A percentile compares a stretch with the other conserved stretches of the same genome.
phyloP scores from a whole-genome alignment of 2,113 vertebrate genomes.

The Malurus alboscapulatus region DNA sequence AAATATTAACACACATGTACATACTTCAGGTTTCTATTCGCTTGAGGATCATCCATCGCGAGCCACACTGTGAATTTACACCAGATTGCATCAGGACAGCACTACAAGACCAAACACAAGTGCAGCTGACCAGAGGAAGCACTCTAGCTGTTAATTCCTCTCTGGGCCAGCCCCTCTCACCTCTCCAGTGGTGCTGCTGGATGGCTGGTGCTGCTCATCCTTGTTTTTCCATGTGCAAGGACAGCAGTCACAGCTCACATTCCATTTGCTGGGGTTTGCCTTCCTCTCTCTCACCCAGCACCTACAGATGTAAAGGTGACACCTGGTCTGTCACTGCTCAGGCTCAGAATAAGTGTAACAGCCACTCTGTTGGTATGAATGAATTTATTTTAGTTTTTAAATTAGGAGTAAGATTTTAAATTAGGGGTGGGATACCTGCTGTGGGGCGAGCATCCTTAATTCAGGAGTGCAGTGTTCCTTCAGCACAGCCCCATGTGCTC shows the following conservation, averaged over 20 bases:
- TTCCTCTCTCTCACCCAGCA: neutral
- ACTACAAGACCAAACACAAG: neutral
- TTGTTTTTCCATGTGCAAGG: neutral
- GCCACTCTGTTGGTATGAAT: neutral
- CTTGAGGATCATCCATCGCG: neutral
- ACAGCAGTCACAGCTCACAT: neutral
- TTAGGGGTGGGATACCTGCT: neutral
- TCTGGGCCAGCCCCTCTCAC: neutral
- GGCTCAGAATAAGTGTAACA: neutral
- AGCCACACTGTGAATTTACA: neutral
- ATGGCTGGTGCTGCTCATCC: neutral
- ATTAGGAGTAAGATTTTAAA: neutral
- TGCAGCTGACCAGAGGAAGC: neutral
- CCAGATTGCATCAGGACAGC: neutral
- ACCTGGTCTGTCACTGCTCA: neutral
- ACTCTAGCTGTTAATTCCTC: neutral
- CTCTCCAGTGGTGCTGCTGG: rapidly evolving
- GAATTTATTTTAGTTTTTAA: neutral
- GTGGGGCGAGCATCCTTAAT: neutral
- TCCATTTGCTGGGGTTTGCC: neutral
- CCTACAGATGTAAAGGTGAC: neutral
- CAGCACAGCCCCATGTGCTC: rapidly evolving
- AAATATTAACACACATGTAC: neutral
- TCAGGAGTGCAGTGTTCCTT: neutral
- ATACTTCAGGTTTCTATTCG: neutral